Evolutionary conservation across 1,140 invertebrate genomes (phyloP).

Genomic region (Ptiloglossa arizonensis): DNA sequence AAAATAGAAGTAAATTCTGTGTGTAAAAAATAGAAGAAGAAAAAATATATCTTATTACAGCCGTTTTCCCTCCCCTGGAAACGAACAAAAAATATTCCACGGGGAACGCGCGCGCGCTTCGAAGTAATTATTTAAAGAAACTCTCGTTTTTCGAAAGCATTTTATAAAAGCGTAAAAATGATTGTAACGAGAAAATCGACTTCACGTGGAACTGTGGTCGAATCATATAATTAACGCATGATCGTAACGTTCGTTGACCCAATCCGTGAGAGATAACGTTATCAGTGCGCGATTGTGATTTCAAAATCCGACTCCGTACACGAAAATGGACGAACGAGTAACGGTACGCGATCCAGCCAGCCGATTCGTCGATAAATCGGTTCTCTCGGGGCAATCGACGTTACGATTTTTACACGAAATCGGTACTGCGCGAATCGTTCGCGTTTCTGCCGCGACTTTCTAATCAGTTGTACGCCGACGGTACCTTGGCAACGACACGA

Average conservation of each 20-base stretch:
- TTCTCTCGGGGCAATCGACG: neutral
- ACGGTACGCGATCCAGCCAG: too few species aligned
- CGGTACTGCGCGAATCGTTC: neutral
- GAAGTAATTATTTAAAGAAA: too few species aligned
- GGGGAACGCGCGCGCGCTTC: too few species aligned
- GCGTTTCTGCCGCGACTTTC: conserved; percentile 4
- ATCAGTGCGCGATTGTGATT: conserved; percentile 50
- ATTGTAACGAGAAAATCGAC: neutral
- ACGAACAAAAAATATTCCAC: too few species aligned
- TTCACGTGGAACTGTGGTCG: neutral
- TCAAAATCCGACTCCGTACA: conserved; percentile 36
- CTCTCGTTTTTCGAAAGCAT: neutral
- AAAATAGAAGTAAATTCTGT: neutral
- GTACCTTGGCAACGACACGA: neutral
- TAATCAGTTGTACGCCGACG: conserved; percentile 2
- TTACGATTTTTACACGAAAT: neutral
- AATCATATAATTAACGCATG: conserved; percentile 26
- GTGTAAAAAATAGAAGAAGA: too few species aligned
- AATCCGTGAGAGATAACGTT: conserved; percentile 51
- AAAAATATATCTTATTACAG: too few species aligned
- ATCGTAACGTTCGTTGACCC: conserved; percentile 54
- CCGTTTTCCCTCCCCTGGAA: too few species aligned
- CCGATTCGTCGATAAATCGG: neutral
- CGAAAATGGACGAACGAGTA: neutral
- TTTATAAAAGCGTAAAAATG: neutral